These are phyloP conservation scores for Zaprionus bogoriensis DNA, from an alignment of 2,888 invertebrate genomes.

Conservation along the genomic window DNA sequence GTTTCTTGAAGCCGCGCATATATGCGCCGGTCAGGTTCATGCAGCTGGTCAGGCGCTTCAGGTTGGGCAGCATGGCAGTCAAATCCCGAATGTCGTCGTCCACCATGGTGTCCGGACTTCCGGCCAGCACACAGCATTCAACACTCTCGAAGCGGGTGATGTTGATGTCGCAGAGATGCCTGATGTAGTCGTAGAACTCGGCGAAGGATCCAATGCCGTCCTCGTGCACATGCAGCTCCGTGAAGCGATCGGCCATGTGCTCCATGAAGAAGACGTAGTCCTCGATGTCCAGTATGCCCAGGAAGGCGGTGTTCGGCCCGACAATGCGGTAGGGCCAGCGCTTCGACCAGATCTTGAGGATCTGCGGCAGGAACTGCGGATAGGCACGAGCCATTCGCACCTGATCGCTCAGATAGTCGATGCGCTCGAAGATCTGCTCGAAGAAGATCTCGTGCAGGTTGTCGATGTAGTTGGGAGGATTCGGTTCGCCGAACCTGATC, in stretches of 20 bases:
- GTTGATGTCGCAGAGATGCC: constrained; percentile 61
- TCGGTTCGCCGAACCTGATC: constrained; percentile 2
- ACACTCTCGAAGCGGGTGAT: constrained; percentile 41
- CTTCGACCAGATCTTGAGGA: constrained; percentile 54
- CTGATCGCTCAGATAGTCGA: constrained; percentile 55
- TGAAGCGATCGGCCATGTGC: constrained; percentile 55
- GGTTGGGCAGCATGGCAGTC: constrained; percentile 56
- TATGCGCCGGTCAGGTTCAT: constrained; percentile 63
- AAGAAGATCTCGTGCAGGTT: constrained; percentile 64
- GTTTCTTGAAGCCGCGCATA: constrained; percentile 44
- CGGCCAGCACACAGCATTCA: constrained; percentile 55
- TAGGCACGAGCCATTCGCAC: constrained; percentile 70
- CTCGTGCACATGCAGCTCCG: constrained; percentile 62
- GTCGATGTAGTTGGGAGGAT: constrained; percentile 52
- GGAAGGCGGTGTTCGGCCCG: constrained; percentile 55
- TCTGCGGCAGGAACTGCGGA: constrained; percentile 59
- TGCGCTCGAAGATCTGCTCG: constrained; percentile 66
- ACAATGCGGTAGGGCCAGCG: constrained; percentile 43
- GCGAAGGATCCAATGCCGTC: constrained; percentile 59
- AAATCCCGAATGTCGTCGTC: constrained; percentile 61
- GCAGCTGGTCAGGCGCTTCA: constrained; percentile 54
- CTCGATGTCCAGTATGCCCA: constrained; percentile 55
- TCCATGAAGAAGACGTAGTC: constrained; percentile 70
- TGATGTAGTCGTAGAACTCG: constrained; percentile 62
- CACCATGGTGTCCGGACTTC: constrained; percentile 55